Percentiles rank a stretch among this genome's conserved stretches.
phyloP scores from a whole-genome alignment of 2,888 invertebrate species.

The Leptopilina syphax region DNA sequence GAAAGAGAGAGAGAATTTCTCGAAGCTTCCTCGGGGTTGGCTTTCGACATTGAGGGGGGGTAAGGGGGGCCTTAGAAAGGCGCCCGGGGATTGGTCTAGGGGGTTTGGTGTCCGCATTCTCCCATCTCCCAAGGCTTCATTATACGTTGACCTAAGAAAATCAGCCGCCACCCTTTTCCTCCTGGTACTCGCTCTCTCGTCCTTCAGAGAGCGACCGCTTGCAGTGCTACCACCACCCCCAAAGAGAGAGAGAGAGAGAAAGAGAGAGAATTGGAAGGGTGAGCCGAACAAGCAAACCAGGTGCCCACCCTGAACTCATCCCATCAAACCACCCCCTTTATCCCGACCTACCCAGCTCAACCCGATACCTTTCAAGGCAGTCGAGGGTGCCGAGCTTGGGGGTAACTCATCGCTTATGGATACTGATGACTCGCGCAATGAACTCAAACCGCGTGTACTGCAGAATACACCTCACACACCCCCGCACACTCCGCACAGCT shows the following conservation, averaged over 20 bases:
- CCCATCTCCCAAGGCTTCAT: slow-evolving; percentile 68
- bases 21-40: slow-evolving; percentile 65
- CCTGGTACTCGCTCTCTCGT: slow-evolving; percentile 50
- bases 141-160: slow-evolving; percentile 77
- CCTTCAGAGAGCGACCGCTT: slow-evolving; percentile 56
- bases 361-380: slow-evolving; percentile 50
- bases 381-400: slow-evolving; percentile 51
- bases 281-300: slow-evolving; percentile 73
- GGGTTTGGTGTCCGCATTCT: slow-evolving; percentile 65
- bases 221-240: slow-evolving; percentile 53
- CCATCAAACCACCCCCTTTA: slow-evolving; percentile 11
- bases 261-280: slow-evolving; percentile 50
- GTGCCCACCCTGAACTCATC: slow-evolving; percentile 67
- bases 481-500: slow-evolving; percentile 75
- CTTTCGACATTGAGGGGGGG: slow-evolving; percentile 46
- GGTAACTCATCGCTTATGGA: slow-evolving; percentile 85
- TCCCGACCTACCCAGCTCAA: slow-evolving; percentile 51
- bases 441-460: slow-evolving; percentile 74
- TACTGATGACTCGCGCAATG: slow-evolving; percentile 87
- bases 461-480: slow-evolving; percentile 56
- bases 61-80: slow-evolving; percentile 58
- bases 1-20: slow-evolving; percentile 53
- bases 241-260: slow-evolving; percentile 49
- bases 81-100: slow-evolving; percentile 72
- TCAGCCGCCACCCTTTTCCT: slow-evolving; percentile 68